A percentile compares a stretch with the other conserved stretches of the same genome.
Evolutionary conservation across 92 coral and sea anemone genomes (phyloP).

Genomic region (Paragorgia papillata): DNA sequence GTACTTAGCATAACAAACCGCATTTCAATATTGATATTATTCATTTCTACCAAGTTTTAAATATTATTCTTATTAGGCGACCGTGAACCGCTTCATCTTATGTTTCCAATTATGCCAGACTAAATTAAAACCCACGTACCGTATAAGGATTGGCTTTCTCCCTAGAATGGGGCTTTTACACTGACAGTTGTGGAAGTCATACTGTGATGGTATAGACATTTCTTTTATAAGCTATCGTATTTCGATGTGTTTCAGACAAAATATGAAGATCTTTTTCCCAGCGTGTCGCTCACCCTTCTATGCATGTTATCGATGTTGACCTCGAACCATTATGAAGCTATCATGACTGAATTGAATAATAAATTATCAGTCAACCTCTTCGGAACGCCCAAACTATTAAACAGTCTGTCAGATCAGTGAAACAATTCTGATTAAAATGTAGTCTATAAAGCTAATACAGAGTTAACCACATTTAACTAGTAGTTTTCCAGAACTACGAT

Average conservation of each 20-base stretch:
- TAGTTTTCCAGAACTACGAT: too few relatives aligned
- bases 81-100: conserved; percentile 18
- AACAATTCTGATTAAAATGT: not conserved
- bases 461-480: too few relatives aligned
- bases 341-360: conserved; percentile 34
- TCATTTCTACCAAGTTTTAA: conserved; percentile 15
- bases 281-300: conserved; percentile 21
- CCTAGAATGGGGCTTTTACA: conserved; percentile 3
- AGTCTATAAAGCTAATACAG: too few relatives aligned
- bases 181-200: conserved; percentile 2
- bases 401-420: not conserved
- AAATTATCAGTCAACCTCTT: conserved; percentile 36
- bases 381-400: conserved; percentile 43
- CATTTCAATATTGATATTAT: conserved; percentile 21
- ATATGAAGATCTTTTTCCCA: conserved; percentile 10
- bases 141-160: conserved; percentile 3
- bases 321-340: conserved; percentile 30
- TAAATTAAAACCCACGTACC: not conserved
- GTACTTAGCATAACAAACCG: conserved; percentile 36
- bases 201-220: conserved; percentile 28
- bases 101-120: conserved; percentile 16
- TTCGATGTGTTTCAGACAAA: conserved; percentile 23
- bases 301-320: conserved; percentile 18
- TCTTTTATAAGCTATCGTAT: not conserved
- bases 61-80: conserved; percentile 4